Percentiles rank a stretch among this genome's conserved stretches.
These are phyloP conservation scores for Phlogophora meticulosa DNA, from an alignment of 2,888 invertebrate genomes.

Conservation along the genomic window DNA sequence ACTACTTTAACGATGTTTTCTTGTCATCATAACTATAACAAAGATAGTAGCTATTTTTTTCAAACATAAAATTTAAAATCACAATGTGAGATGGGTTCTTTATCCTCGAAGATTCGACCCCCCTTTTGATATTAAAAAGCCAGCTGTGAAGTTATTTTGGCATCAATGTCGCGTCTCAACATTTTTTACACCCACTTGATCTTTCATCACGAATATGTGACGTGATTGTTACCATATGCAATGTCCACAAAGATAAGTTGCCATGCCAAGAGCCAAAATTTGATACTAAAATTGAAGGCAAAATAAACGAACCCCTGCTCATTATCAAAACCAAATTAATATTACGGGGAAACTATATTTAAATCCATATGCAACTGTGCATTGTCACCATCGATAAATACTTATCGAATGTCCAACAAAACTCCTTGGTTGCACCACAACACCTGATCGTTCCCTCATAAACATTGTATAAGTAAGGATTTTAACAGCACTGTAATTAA, in stretches of 20 bases:
- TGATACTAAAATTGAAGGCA: conserved; percentile 43
- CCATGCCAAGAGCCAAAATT: conserved; percentile 62
- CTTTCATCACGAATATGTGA: conserved; percentile 67
- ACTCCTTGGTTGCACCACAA: conserved; percentile 3
- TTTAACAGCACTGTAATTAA: too few relatives aligned
- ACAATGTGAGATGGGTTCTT: not conserved
- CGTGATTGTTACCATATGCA: conserved; percentile 60
- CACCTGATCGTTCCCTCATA: not conserved
- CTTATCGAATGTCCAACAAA: not conserved
- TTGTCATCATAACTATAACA: not conserved
- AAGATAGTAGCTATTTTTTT: not conserved
- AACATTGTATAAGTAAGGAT: too few relatives aligned
- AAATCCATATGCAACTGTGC: too few relatives aligned
- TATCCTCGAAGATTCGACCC: conserved; percentile 41
- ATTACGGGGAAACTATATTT: not conserved
- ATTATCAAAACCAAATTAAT: not conserved
- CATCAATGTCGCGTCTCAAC: conserved; percentile 80
- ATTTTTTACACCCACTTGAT: conserved; percentile 79
- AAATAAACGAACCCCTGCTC: not conserved
- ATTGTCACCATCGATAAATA: not conserved
- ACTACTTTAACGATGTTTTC: not conserved
- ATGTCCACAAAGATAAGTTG: conserved; percentile 62
- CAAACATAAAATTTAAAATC: too few relatives aligned
- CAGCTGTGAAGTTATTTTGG: conserved; percentile 84
- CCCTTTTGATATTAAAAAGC: conserved; percentile 75